Conservation (phyloP, 2,113 vertebrate genomes). For the Megaleporinus macrocephalus region DNA sequence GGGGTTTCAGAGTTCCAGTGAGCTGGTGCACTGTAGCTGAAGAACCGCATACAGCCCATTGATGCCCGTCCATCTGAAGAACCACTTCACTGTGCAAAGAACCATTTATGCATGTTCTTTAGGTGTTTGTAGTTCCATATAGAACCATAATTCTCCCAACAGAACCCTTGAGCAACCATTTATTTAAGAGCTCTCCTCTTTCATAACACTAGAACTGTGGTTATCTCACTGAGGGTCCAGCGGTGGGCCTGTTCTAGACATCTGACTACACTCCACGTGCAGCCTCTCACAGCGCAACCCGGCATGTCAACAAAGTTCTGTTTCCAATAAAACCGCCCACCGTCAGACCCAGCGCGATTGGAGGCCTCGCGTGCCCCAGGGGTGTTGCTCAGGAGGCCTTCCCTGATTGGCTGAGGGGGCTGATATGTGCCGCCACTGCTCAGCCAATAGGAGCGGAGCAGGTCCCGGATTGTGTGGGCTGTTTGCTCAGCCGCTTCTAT, state of each 20-base stretch:
- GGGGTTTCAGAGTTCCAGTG: too few species aligned
- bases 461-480: background rate
- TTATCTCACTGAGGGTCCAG: too few species aligned
- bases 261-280: background rate
- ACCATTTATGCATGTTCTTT: too few species aligned
- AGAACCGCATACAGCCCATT: too few species aligned
- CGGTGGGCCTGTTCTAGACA: background rate
- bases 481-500: slow-evolving; percentile 35
- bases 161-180: too few species aligned
- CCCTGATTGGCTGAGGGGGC: slow-evolving; percentile 63
- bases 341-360: background rate
- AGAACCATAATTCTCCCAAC: too few species aligned
- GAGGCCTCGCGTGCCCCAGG: slow-evolving; percentile 40
- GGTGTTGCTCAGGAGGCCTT: slow-evolving; percentile 48
- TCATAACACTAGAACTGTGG: too few species aligned
- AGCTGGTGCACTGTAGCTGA: too few species aligned
- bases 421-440: slow-evolving; percentile 56
- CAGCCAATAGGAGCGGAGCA: slow-evolving; percentile 61
- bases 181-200: too few species aligned
- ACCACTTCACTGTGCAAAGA: too few species aligned
- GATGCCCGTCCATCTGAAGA: too few species aligned
- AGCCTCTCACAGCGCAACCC: background rate
- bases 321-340: background rate
- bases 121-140: too few species aligned
- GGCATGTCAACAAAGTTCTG: background rate